Base-by-base conservation (phyloP, 1,140 invertebrate genomes). In the Phymorhynchus buccinoides region DNA sequence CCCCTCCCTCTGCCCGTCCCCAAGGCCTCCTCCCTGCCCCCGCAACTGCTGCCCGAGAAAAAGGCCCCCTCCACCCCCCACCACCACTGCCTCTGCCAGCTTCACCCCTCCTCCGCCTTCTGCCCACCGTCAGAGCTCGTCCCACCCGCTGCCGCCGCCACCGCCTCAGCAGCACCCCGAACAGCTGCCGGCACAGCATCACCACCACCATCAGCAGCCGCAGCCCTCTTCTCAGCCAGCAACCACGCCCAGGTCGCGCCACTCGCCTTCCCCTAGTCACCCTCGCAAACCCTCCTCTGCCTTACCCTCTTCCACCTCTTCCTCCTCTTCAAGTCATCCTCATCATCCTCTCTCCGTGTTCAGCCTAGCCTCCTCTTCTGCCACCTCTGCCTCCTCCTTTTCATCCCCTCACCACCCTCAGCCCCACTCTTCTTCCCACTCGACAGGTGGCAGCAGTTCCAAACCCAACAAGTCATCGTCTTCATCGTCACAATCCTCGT, bases 381-480 rank as follows among this genome's bases (percentile, higher is more conserved):
- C n/a, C 9, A n/a, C 7, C 71, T 35, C 32, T 32, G 0, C 32
- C 32, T 73, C 71, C 32, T 7, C 32, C 71, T 73, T 32, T 3
- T 7, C 71, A 7, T 73, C 71, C 71, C 71, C 32, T 22, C 32
- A n/a, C 71, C 79, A 62, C 56, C 22, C 56, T 27, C 56, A 62
- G 18, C n/a, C 56, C 56, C 18, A 16, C 56, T 62, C 56, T 2
- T 62, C 56, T 2, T 52, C 78, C 78, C 16, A 4, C 78, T 30
- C 41, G 6, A 30, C 41, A 6, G n/a, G 35, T 41, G 22, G 37
- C 39, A 12, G 1, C 42, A 56, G 79, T 18, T 56, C 44, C 79
- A 80, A 80, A 48, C 48, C 79, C 22, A 80, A n/a, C 78, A 52
- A 44, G 48, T 27, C 56, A 4, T 62, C 56, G 56, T 62, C 56